These are phyloP conservation scores for Ametastegia equiseti DNA, from an alignment of 2,888 invertebrate genomes.

Conservation along the genomic window DNA sequence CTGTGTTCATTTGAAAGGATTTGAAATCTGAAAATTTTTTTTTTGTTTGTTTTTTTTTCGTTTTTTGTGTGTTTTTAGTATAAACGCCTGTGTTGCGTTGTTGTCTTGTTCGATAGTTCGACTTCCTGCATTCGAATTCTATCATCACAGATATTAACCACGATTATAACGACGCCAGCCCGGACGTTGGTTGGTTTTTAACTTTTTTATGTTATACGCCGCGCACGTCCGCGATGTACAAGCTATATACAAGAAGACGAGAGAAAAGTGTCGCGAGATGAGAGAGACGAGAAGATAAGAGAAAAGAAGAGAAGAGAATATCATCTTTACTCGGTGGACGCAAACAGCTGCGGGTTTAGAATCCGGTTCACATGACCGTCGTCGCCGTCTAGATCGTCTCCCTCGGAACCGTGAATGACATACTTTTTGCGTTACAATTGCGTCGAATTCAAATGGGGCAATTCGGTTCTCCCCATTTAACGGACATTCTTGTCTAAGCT, in stretches of 20 bases:
- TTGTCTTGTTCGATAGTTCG: not conserved
- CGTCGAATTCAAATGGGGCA: slow-evolving; percentile 38
- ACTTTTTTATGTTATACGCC: slow-evolving; percentile 21
- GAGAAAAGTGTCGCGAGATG: slow-evolving; percentile 56
- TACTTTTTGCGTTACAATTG: slow-evolving; percentile 42
- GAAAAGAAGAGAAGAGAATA: slow-evolving; percentile 45
- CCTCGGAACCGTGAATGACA: slow-evolving; percentile 33
- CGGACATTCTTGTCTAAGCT: not conserved
- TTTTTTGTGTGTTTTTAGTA: too few relatives aligned
- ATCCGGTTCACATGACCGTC: slow-evolving; percentile 71
- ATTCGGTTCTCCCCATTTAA: not conserved
- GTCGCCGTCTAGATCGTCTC: slow-evolving; percentile 35
- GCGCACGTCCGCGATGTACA: slow-evolving; percentile 11
- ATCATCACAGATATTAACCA: slow-evolving; percentile 25
- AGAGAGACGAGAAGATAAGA: slow-evolving; percentile 41
- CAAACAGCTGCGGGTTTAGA: slow-evolving; percentile 54
- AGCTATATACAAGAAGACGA: slow-evolving; percentile 40
- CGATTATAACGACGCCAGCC: slow-evolving; percentile 10
- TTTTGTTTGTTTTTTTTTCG: not conserved
- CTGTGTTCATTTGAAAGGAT: not conserved
- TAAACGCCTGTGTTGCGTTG: not conserved
- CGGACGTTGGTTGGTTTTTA: slow-evolving; percentile 19
- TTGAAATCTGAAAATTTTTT: not conserved
- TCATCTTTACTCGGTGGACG: slow-evolving; percentile 32
- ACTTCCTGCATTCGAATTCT: slow-evolving; percentile 24